Conservation (phyloP, 2,797 vertebrate species). For the Leucoraja ocellata region DNA sequence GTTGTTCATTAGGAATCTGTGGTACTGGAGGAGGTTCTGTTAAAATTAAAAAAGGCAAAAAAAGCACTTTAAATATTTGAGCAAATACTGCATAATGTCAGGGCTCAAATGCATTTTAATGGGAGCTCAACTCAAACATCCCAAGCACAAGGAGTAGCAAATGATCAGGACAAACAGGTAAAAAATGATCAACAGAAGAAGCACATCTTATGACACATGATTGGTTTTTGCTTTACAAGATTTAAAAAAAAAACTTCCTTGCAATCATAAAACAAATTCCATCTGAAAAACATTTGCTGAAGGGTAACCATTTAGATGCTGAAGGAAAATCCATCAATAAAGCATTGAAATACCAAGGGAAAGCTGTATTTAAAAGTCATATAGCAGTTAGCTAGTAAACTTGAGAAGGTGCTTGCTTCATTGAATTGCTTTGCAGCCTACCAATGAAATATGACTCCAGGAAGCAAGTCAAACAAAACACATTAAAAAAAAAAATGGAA, state of each 20-base stretch:
- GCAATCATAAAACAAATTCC: background rate
- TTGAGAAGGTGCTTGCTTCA: background rate
- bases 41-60: constrained; percentile 40
- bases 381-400: constrained; percentile 4
- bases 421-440: background rate
- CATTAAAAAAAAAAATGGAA: background rate
- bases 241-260: background rate
- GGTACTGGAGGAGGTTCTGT: constrained; percentile 82
- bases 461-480: constrained; percentile 7
- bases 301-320: background rate
- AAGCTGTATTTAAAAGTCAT: background rate
- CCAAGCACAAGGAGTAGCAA: background rate
- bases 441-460: constrained; percentile 23
- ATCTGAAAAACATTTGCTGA: constrained; percentile 15
- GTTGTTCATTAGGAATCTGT: constrained; percentile 90
- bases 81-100: background rate
- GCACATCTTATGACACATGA: background rate
- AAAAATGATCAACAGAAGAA: background rate
- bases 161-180: background rate
- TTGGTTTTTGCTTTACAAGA: background rate
- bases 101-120: background rate
- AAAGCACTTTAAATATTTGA: background rate
- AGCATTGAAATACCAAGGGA: background rate
- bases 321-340: background rate
- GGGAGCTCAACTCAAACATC: constrained; percentile 3